Conservation (phyloP, 2,888 invertebrate species). For the Entomobrya proxima region DNA sequence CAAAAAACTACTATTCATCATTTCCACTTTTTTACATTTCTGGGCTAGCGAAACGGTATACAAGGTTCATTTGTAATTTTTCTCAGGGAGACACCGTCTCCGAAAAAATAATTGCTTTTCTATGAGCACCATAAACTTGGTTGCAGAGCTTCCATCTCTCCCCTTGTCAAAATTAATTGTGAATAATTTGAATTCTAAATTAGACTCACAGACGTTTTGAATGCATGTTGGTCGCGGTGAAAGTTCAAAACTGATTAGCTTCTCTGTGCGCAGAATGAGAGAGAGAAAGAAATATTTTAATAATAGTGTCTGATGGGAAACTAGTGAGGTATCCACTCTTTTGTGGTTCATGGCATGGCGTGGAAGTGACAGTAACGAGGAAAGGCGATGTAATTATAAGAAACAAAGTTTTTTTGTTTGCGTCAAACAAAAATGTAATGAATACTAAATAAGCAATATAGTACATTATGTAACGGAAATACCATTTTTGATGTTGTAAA, state of each 20-base stretch:
- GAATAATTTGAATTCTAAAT: conserved; percentile 54
- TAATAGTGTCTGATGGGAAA: conserved; percentile 14
- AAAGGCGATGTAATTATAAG: conserved; percentile 26
- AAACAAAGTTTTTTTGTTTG: conserved; percentile 22
- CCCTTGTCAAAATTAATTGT: conserved; percentile 57
- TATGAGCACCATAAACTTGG: conserved; percentile 2
- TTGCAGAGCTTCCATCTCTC: neutral
- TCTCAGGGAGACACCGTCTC: neutral
- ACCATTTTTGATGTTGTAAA: no score
- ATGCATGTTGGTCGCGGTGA: neutral
- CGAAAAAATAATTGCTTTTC: conserved; percentile 40
- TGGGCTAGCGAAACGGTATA: neutral
- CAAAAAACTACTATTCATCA: conserved; percentile 27
- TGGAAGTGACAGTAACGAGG: conserved; percentile 50
- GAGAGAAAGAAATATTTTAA: conserved; percentile 48
- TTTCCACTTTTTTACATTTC: neutral
- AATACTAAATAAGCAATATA: conserved; percentile 13
- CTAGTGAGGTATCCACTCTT: neutral
- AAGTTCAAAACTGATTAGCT: conserved; percentile 40
- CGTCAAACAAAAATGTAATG: conserved; percentile 14
- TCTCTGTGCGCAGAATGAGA: conserved; percentile 19
- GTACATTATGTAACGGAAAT: neutral
- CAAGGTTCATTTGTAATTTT: neutral
- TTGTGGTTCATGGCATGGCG: conserved; percentile 35
- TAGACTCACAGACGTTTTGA: neutral